Conservation (phyloP, 2,113 vertebrate species). For the Periophthalmus modestus region DNA sequence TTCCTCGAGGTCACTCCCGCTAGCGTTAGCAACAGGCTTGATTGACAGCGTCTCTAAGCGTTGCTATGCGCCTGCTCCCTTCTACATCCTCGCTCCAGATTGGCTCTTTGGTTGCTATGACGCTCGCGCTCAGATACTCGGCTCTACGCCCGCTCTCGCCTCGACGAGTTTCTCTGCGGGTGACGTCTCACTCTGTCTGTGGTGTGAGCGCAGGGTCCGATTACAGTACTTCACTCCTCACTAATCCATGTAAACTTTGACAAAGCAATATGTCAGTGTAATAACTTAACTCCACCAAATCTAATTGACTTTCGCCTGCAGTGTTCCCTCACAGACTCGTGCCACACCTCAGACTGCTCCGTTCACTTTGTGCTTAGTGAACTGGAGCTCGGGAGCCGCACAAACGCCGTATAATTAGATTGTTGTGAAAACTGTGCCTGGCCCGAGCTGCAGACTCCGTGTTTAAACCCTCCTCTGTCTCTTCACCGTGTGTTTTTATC, state of each 20-base stretch:
- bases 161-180: no score
- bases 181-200: no score
- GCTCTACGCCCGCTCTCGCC: no score
- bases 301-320: neutral
- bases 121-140: no score
- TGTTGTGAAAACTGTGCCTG: conserved; percentile 36
- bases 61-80: no score
- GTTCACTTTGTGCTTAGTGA: conserved; percentile 19
- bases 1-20: no score
- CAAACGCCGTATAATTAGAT: conserved; percentile 50
- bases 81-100: no score
- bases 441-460: neutral
- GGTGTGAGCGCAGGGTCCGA: neutral
- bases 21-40: no score
- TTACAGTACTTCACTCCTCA: neutral
- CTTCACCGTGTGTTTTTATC: conserved; percentile 20
- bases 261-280: neutral
- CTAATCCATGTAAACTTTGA: neutral
- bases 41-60: no score
- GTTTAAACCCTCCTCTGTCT: neutral
- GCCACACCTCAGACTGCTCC: conserved; percentile 14
- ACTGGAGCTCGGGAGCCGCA: conserved; percentile 3
- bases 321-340: neutral
- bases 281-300: neutral
- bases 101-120: no score